A percentile compares a stretch with the other conserved stretches of the same genome.
Evolutionary conservation across 2,888 invertebrate genomes (phyloP).

Genomic region (Pyrgus malvae): DNA sequence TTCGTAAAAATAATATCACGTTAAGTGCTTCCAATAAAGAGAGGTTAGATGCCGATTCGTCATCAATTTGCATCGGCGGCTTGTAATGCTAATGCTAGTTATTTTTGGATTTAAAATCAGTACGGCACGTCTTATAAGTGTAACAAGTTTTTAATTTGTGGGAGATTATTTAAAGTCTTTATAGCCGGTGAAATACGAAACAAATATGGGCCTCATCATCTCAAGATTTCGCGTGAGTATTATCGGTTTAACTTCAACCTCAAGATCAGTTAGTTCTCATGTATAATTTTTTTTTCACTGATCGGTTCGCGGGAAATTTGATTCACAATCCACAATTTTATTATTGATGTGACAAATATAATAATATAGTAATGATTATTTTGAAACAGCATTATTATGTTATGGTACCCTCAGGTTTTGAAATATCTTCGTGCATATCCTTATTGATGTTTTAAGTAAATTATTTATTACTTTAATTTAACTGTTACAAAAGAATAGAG

Average conservation of each 20-base stretch:
- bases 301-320: neutral
- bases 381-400: no score
- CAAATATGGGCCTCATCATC: conserved; percentile 84
- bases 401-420: no score
- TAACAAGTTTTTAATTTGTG: conserved; percentile 21
- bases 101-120: conserved; percentile 61
- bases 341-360: no score
- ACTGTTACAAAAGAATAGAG: neutral
- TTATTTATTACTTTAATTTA: no score
- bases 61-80: conserved; percentile 52
- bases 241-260: neutral
- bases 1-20: conserved; percentile 35
- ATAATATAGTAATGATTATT: no score
- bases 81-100: conserved; percentile 65
- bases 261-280: no score
- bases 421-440: no score
- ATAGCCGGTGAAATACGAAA: conserved; percentile 4
- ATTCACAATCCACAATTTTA: no score
- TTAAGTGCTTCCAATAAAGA: conserved; percentile 36
- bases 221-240: conserved; percentile 86
- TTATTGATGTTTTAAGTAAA: no score
- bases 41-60: conserved; percentile 64
- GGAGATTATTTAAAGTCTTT: conserved; percentile 29
- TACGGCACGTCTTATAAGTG: conserved; percentile 50
- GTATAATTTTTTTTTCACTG: no score